Evolutionary conservation across 2,888 invertebrate species (phyloP).

Genomic region (Margaritifera margaritifera): DNA sequence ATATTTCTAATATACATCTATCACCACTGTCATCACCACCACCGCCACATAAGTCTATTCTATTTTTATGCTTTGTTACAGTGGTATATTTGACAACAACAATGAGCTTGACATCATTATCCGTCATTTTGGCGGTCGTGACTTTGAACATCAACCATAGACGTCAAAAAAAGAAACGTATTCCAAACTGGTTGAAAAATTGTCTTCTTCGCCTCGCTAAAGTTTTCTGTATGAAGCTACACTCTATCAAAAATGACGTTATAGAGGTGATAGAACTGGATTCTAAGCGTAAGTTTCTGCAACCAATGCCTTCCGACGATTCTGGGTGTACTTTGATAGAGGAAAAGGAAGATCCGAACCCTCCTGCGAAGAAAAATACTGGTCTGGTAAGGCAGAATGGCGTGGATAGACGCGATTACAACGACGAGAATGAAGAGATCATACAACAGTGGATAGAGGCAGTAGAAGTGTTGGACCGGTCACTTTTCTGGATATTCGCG

Average conservation of each 20-base stretch:
- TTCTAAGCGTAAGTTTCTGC: conserved; percentile 37
- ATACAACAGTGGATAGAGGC: conserved; percentile 70
- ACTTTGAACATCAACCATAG: conserved; percentile 71
- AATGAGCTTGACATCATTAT: conserved; percentile 72
- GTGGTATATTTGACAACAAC: conserved; percentile 72
- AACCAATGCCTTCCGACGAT: conserved; percentile 53
- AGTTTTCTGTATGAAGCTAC: conserved; percentile 49
- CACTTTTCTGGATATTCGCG: conserved; percentile 76
- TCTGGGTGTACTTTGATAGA: conserved; percentile 62
- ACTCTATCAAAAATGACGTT: conserved; percentile 27
- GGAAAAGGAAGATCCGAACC: conserved; percentile 49
- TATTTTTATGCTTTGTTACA: conserved; percentile 30
- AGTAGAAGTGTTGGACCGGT: conserved; percentile 74
- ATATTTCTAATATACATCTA: too few species aligned
- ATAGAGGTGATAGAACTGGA: too few species aligned
- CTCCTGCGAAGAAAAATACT: conserved; percentile 6
- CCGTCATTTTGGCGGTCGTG: conserved; percentile 70
- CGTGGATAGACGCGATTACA: conserved; percentile 39
- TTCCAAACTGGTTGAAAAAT: conserved; percentile 47
- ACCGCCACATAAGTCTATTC: neutral
- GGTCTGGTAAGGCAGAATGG: neutral
- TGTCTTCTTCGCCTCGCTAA: conserved; percentile 41
- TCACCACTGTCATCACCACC: too few species aligned
- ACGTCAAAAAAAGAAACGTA: conserved; percentile 50
- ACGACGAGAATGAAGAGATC: conserved; percentile 43